Evolutionary conservation across 2,797 vertebrate genomes (phyloP).

Genomic region (Smutsia temminckii): DNA sequence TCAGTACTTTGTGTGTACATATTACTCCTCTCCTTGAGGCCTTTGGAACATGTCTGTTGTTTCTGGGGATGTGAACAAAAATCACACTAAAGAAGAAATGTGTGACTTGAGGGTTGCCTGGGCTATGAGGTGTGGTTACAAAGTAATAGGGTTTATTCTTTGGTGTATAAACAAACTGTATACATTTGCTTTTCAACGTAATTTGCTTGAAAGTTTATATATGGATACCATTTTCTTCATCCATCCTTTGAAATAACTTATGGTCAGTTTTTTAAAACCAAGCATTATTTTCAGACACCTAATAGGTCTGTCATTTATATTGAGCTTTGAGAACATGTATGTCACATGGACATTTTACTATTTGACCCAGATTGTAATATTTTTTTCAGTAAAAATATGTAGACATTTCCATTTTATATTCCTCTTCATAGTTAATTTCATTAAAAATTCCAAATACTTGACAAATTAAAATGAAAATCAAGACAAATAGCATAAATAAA

Average conservation of each 20-base stretch:
- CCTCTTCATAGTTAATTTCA: constrained; percentile 40
- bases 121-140: background rate
- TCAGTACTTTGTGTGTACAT: background rate
- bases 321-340: background rate
- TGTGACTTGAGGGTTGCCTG: background rate
- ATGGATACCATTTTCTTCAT: background rate
- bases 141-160: constrained; percentile 30
- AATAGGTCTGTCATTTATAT: constrained; percentile 2
- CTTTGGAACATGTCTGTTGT: constrained; percentile 35
- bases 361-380: background rate
- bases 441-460: constrained; percentile 21
- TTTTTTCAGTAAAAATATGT: constrained; percentile 44
- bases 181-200: constrained; percentile 30
- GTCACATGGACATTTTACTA: background rate
- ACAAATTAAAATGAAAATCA: constrained; percentile 44
- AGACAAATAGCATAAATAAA: constrained; percentile 19
- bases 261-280: background rate
- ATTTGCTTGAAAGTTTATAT: constrained; percentile 12
- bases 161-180: background rate
- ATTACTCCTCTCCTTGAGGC: background rate
- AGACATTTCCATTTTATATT: constrained; percentile 44
- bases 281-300: background rate
- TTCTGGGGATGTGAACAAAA: background rate
- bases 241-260: constrained; percentile 31
- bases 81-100: constrained; percentile 2